Conservation (phyloP, 2,113 vertebrate species). For the Neolamprologus sp. region DNA sequence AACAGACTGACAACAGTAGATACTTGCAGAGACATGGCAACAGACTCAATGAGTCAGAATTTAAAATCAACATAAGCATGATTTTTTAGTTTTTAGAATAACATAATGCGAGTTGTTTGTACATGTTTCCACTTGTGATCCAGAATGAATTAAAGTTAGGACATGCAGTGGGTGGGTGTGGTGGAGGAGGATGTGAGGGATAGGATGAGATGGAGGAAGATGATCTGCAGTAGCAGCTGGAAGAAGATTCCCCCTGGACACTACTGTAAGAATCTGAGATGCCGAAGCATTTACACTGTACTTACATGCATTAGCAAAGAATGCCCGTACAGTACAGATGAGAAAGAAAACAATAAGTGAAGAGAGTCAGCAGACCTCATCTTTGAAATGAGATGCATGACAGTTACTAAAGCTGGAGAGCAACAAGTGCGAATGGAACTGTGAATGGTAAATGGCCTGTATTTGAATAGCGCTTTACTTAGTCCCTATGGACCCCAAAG, state of each 20-base stretch:
- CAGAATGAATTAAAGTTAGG: not conserved
- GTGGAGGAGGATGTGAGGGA: fast-evolving
- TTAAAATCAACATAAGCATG: fast-evolving
- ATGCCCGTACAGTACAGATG: not conserved
- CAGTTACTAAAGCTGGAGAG: not conserved
- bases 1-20: not conserved
- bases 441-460: not conserved
- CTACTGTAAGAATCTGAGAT: fast-evolving
- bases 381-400: not conserved
- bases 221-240: not conserved
- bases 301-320: not conserved
- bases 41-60: not conserved
- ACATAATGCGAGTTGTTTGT: fast-evolving
- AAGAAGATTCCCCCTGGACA: not conserved
- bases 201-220: fast-evolving
- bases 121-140: fast-evolving
- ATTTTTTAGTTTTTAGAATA: not conserved
- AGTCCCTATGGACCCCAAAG: not conserved
- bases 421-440: not conserved
- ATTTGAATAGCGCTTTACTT: fast-evolving
- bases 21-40: not conserved
- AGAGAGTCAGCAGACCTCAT: not conserved
- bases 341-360: not conserved
- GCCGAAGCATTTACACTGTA: not conserved
- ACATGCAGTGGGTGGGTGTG: not conserved